phyloP scores from a whole-genome alignment of 2,888 invertebrate species.

The Alentia gelatinosa region DNA sequence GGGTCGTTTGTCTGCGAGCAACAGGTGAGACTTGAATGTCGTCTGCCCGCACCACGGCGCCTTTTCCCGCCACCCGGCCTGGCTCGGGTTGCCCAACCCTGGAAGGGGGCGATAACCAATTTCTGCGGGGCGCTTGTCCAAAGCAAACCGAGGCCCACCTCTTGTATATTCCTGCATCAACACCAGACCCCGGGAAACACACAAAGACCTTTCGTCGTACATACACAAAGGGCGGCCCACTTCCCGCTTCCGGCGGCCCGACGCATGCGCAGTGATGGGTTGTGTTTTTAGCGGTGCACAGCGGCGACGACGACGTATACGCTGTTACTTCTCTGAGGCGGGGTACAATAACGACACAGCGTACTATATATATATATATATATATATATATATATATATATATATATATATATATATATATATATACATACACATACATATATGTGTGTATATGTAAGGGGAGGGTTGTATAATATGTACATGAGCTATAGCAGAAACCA shows the following conservation, averaged over 20 bases:
- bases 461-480: no score
- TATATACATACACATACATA: no score
- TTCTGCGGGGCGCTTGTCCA: not conserved
- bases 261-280: not conserved
- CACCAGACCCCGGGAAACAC: not conserved
- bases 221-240: not conserved
- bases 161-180: not conserved
- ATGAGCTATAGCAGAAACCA: no score
- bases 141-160: not conserved
- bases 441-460: no score
- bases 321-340: no score
- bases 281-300: no score
- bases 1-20: not conserved
- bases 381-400: no score
- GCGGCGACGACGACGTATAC: no score
- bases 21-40: constrained; percentile 5
- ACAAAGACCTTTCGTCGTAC: not conserved
- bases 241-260: not conserved
- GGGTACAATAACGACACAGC: no score
- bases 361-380: no score
- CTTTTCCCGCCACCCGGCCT: not conserved
- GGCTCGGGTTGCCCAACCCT: not conserved
- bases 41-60: not conserved
- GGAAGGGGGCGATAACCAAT: not conserved
- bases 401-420: no score